Conservation (phyloP, 2,113 vertebrate species). For the Syngnathus floridae region DNA sequence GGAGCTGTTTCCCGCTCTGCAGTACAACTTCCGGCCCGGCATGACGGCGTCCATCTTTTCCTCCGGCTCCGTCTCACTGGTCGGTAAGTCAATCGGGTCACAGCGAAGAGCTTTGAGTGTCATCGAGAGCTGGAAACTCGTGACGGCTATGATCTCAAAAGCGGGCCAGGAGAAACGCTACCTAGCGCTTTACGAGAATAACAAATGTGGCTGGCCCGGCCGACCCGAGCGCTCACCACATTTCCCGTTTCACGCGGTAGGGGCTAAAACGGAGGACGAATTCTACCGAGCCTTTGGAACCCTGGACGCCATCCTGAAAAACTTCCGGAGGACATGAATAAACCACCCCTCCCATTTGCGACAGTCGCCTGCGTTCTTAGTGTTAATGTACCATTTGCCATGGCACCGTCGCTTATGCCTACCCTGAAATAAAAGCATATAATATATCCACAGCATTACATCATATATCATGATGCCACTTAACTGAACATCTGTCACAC, state of each 20-base stretch:
- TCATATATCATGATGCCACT: background rate
- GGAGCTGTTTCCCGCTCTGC: constrained; percentile 82
- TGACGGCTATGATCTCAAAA: too few species aligned
- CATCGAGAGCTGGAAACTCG: too few species aligned
- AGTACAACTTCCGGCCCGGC: constrained; percentile 78
- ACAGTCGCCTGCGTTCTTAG: background rate
- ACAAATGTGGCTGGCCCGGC: too few species aligned
- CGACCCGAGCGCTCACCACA: background rate
- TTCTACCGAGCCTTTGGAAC: constrained; percentile 81
- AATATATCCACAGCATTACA: background rate
- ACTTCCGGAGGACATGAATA: constrained; percentile 58
- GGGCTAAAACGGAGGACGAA: constrained; percentile 79
- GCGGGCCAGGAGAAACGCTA: too few species aligned
- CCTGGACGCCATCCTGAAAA: constrained; percentile 78
- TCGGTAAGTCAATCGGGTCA: constrained; percentile 60
- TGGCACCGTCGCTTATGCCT: background rate
- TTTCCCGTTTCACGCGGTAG: constrained; percentile 48
- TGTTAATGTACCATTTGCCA: background rate
- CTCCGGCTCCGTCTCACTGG: constrained; percentile 80
- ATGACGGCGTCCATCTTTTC: constrained; percentile 80
- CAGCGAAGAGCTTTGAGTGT: too few species aligned
- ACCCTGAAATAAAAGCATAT: background rate
- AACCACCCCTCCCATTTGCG: background rate
- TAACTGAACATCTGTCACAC: background rate
- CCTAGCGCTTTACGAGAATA: too few species aligned